phyloP scores from a whole-genome alignment of 1,140 invertebrate genomes.

The Pentalonia nigronervosa region DNA sequence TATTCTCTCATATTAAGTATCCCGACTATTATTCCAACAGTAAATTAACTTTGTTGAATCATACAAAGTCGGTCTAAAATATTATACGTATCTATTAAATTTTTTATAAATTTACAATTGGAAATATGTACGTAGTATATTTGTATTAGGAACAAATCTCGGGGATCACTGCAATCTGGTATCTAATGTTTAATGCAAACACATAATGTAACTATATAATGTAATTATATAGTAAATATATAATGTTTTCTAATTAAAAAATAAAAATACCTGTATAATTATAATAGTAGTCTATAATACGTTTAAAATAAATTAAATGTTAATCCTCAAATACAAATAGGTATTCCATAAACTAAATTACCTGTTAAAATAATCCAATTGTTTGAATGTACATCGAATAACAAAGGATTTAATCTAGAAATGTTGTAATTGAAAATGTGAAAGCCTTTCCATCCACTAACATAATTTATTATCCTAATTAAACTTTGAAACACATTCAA shows the following conservation, averaged over 20 bases:
- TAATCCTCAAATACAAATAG: not conserved
- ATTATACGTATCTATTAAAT: not conserved
- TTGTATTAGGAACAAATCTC: not conserved
- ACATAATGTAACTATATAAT: not conserved
- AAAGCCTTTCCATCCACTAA: not conserved
- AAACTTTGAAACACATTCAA: constrained; percentile 8
- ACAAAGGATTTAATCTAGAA: constrained; percentile 16
- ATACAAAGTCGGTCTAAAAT: not conserved
- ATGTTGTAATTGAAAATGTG: constrained; percentile 38
- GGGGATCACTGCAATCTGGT: not conserved
- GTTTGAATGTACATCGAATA: not conserved
- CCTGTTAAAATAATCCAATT: not conserved
- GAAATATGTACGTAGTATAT: not conserved
- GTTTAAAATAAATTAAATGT: constrained; percentile 23
- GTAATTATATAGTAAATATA: not conserved
- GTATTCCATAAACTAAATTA: constrained; percentile 28
- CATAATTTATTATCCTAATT: not conserved
- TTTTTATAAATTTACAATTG: not conserved
- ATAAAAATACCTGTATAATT: not conserved
- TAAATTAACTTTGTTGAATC: not conserved
- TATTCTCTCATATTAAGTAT: not conserved
- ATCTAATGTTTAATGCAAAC: not conserved
- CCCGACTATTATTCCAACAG: not conserved
- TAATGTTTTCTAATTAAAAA: not conserved
- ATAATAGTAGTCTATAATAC: not conserved